These are phyloP conservation scores for Pristionchus fissidentatus DNA, from an alignment of 2,888 invertebrate genomes.

Conservation along the genomic window DNA sequence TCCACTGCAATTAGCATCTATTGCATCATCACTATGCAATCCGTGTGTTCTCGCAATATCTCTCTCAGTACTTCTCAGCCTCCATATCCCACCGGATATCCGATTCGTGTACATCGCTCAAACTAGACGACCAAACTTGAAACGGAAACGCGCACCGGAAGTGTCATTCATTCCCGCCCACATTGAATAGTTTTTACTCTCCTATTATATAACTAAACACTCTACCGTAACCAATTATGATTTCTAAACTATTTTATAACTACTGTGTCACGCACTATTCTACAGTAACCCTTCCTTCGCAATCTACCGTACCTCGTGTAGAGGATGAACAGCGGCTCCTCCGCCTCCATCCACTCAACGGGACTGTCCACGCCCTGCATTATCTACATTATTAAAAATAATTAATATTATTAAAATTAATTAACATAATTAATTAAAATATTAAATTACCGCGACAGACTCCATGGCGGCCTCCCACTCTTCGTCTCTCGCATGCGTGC, in stretches of 20 bases:
- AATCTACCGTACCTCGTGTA: conserved; percentile 81
- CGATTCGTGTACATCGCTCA: no score
- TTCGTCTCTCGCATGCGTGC: conserved; percentile 41
- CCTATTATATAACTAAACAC: neutral
- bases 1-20: conserved; percentile 79
- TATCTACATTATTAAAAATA: neutral
- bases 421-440: no score
- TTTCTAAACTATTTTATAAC: neutral
- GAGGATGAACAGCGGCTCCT: conserved; percentile 96
- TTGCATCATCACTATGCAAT: neutral
- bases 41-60: neutral
- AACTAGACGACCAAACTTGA: neutral
- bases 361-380: conserved; percentile 84
- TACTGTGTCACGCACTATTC: neutral
- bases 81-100: neutral
- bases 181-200: neutral
- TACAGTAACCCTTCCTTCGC: no score
- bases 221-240: neutral
- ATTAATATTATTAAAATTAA: neutral
- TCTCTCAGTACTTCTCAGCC: neutral
- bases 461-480: conserved; percentile 39
- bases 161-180: no score
- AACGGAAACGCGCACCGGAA: neutral
- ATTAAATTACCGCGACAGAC: conserved; percentile 11
- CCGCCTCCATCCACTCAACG: conserved; percentile 94